Evolutionary conservation across 2,888 invertebrate species (phyloP).

Genomic region (Clistopyga incitator): DNA sequence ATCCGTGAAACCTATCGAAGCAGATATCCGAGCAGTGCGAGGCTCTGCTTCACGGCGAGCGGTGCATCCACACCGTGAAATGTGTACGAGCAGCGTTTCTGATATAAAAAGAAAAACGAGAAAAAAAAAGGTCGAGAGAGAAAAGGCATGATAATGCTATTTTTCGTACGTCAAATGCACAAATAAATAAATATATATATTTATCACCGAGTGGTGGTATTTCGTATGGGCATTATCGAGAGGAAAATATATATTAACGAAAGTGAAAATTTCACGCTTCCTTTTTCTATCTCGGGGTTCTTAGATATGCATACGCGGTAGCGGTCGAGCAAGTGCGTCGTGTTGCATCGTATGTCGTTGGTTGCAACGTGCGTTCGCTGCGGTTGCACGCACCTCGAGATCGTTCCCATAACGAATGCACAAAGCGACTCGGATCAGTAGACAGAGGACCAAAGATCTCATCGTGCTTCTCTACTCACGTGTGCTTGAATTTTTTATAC

Average conservation of each 20-base stretch:
- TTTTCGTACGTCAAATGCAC: background rate
- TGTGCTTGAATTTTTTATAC: background rate
- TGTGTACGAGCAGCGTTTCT: conserved; percentile 22
- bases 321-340: conserved; percentile 22
- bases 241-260: background rate
- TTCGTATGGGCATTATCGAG: background rate
- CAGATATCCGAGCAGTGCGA: conserved; percentile 77
- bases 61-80: conserved; percentile 34
- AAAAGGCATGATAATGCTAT: conserved; percentile 7
- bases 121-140: too few species aligned
- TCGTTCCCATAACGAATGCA: conserved; percentile 78
- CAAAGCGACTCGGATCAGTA: conserved; percentile 60
- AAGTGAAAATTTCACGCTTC: conserved; percentile 2
- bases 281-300: background rate
- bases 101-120: background rate
- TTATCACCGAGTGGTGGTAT: background rate
- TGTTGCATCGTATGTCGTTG: conserved; percentile 42
- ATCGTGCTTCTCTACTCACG: conserved; percentile 4
- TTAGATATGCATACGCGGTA: background rate
- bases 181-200: background rate
- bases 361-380: conserved; percentile 66
- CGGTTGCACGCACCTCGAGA: conserved; percentile 80
- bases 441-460: conserved; percentile 40
- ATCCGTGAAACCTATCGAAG: conserved; percentile 82
- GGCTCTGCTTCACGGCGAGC: conserved; percentile 30